Percentiles rank a stretch among this genome's conserved stretches.
Evolutionary conservation across 1,140 invertebrate species (phyloP).

Genomic region (Belonocnema kinseyi): DNA sequence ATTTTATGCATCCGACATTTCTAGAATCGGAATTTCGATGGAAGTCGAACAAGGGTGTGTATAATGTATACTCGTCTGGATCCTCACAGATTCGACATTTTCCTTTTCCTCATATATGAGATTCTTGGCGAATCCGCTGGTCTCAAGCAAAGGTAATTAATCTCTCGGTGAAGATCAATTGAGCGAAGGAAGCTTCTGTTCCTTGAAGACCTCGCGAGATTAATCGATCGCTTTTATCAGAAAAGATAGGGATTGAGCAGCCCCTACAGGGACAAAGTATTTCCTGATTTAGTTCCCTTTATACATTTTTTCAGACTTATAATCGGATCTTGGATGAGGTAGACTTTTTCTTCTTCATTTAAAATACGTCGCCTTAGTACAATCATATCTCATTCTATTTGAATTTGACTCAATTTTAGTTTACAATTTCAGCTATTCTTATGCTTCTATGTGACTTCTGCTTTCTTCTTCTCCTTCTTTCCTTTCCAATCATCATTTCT

Average conservation of each 20-base stretch:
- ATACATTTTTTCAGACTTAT: background rate
- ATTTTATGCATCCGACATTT: slow-evolving; percentile 10
- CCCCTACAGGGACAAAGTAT: background rate
- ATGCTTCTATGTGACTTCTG: no score
- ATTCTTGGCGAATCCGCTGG: background rate
- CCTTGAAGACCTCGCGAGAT: background rate
- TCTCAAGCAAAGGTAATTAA: slow-evolving; percentile 16
- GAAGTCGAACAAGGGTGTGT: background rate
- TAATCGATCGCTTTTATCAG: slow-evolving; percentile 13
- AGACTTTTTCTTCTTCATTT: no score
- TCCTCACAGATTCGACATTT: background rate
- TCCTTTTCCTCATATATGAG: background rate
- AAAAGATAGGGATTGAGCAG: background rate
- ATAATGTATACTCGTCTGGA: background rate
- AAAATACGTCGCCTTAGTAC: no score
- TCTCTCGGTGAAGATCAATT: slow-evolving; percentile 8
- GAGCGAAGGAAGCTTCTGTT: slow-evolving; percentile 1
- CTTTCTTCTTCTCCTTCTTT: no score
- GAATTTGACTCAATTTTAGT: no score
- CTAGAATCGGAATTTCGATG: background rate
- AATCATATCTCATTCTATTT: no score
- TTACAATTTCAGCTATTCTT: no score
- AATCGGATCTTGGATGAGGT: no score
- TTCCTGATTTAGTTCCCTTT: slow-evolving; percentile 1
- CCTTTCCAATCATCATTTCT: no score